Percentiles rank a stretch among this genome's conserved stretches.
Conservation (phyloP, 1,140 invertebrate genomes). For the Leptonema lineaticorne region DNA sequence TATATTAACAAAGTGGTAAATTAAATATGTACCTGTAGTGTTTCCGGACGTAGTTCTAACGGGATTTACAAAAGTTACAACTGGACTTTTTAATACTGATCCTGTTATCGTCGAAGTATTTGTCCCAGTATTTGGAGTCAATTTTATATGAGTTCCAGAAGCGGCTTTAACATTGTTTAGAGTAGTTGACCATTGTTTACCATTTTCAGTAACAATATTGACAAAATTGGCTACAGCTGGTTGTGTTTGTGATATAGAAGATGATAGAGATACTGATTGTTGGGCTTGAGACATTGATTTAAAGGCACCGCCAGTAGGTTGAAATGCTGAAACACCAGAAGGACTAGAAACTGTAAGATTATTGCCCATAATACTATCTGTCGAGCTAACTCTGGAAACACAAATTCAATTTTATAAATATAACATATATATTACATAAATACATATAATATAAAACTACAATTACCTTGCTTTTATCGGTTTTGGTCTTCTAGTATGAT, state of each 20-base stretch:
- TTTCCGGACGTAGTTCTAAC: constrained; percentile 31
- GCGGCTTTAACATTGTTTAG: constrained; percentile 28
- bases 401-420: constrained; percentile 27
- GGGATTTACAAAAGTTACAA: constrained; percentile 39
- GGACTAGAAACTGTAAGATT: constrained; percentile 65
- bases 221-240: constrained; percentile 27
- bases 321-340: constrained; percentile 76
- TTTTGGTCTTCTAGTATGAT: constrained; percentile 81
- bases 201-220: constrained; percentile 38
- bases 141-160: constrained; percentile 32
- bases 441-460: background rate
- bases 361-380: constrained; percentile 51
- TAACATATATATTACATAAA: background rate
- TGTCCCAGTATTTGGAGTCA: constrained; percentile 24
- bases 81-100: constrained; percentile 37
- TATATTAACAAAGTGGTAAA: background rate
- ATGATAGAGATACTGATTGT: constrained; percentile 26
- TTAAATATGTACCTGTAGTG: constrained; percentile 16
- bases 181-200: constrained; percentile 35
- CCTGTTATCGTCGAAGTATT: constrained; percentile 24
- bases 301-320: constrained; percentile 84
- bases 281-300: constrained; percentile 73
- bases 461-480: constrained; percentile 75
- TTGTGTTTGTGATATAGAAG: constrained; percentile 27
- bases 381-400: constrained; percentile 55